Evolutionary conservation across 2,888 invertebrate genomes (phyloP), one percentile per base, ranked within the genome.

Genomic region (Lordiphosa fenestrarum): DNA sequence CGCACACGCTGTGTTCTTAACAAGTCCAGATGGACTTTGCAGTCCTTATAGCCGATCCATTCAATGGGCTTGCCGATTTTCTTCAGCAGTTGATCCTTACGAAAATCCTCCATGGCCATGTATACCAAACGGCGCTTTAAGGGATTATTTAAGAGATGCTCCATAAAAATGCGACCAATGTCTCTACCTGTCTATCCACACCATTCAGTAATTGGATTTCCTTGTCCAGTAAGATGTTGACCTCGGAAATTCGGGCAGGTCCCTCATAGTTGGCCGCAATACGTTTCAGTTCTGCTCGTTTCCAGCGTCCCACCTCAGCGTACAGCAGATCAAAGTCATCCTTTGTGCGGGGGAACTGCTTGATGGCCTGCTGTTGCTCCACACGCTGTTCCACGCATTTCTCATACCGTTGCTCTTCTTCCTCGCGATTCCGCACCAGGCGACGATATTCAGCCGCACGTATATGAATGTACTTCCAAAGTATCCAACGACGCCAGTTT

Each of bases 1-100:
- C 93, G 92, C 12, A 95, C 96, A 75, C 93, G 92, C 83, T 96
- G 95, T 15, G 94, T 94, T 86, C 94, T 94, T 49, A 95, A 86
- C 0, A 96, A 94, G 72, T 96, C 95, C 94, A 97, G 94, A 68
- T 94, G 92, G 13, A 96, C 92, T 35, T 92, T 86, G 60, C 90
- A 91, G 15, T 94, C 94, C 81, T 94, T 94, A 73, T 93, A 93
- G 33, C 94, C 93, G 61, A 92, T 92, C 95, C 96, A 96, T 55
- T 92, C 92, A 39, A 95, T 91, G 0, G 97, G 95, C 68, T 92
- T 91, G 3, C 94, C 93, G 83, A 95, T 92, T 73, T 92, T 91
- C 66, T 93, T 92, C 40, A 96, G 90, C 80, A 95, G 92, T 62
- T 91, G 90, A 44, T 92, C 90, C 49, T 93, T 91, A 68, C 91